These are phyloP conservation scores for Hipparchia semele DNA, from an alignment of 2,888 invertebrate species.

Conservation along the genomic window DNA sequence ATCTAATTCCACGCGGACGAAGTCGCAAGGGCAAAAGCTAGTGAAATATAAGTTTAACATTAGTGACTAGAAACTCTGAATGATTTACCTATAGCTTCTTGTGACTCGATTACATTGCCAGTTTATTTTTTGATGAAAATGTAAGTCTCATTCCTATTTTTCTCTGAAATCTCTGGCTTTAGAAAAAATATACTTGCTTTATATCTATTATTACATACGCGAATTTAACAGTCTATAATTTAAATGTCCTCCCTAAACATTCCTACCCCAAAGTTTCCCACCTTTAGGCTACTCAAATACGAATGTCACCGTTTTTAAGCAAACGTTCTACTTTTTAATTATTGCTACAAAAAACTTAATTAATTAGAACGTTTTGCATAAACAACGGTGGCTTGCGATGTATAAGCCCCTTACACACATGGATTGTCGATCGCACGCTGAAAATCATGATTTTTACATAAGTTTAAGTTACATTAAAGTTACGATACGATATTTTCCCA, in stretches of 20 bases:
- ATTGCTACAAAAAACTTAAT: background rate
- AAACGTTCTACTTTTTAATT: background rate
- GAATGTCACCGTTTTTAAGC: background rate
- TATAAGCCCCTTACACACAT: background rate
- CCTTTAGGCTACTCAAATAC: background rate
- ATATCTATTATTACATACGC: too few relatives aligned
- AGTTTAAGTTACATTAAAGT: background rate
- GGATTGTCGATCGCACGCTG: background rate
- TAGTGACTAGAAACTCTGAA: too few relatives aligned
- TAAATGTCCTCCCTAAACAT: background rate
- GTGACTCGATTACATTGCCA: background rate
- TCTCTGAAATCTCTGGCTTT: background rate
- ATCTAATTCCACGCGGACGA: too few relatives aligned
- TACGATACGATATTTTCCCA: background rate
- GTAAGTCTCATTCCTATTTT: background rate
- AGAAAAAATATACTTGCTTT: background rate
- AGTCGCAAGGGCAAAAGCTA: too few relatives aligned
- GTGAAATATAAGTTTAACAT: too few relatives aligned
- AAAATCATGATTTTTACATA: background rate
- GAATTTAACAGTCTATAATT: conserved; percentile 1
- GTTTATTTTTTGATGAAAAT: background rate
- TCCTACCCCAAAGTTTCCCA: background rate
- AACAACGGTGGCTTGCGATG: background rate
- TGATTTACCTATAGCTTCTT: too few relatives aligned
- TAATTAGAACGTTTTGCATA: background rate